A percentile compares a stretch with the other conserved stretches of the same genome.
phyloP scores from a whole-genome alignment of 2,797 vertebrate genomes.

The Bradypodion pumilum region DNA sequence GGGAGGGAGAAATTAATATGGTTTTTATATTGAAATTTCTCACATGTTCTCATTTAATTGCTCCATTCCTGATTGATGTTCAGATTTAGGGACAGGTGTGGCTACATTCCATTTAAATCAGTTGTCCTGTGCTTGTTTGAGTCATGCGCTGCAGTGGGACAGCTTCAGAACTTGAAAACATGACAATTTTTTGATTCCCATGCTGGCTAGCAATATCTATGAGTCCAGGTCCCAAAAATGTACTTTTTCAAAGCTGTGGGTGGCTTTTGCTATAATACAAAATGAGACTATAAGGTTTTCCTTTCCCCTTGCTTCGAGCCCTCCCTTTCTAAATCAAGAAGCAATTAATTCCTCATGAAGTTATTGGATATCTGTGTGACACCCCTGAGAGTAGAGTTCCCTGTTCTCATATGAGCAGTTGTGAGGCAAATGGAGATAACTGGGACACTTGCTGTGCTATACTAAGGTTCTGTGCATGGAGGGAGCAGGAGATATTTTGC shows the following conservation, averaged over 20 bases:
- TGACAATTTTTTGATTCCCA: too few relatives aligned
- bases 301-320: background rate
- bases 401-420: background rate
- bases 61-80: background rate
- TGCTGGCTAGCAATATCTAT: too few relatives aligned
- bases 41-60: background rate
- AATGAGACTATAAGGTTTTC: background rate
- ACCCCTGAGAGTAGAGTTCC: background rate
- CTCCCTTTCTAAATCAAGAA: conserved; percentile 6
- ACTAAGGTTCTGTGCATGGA: background rate
- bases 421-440: background rate
- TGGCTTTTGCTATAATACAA: background rate
- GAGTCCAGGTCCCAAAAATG: too few relatives aligned
- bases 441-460: background rate
- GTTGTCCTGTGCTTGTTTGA: background rate
- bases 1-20: background rate
- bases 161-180: too few relatives aligned
- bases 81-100: background rate
- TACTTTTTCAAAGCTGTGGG: too few relatives aligned
- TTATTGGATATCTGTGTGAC: conserved; percentile 14
- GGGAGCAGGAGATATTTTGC: background rate
- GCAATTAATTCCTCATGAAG: background rate
- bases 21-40: background rate
- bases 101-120: background rate
- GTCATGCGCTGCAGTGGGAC: background rate